Base-by-base conservation (phyloP, 2,797 vertebrate species). In the Knipowitschia caucasica region DNA sequence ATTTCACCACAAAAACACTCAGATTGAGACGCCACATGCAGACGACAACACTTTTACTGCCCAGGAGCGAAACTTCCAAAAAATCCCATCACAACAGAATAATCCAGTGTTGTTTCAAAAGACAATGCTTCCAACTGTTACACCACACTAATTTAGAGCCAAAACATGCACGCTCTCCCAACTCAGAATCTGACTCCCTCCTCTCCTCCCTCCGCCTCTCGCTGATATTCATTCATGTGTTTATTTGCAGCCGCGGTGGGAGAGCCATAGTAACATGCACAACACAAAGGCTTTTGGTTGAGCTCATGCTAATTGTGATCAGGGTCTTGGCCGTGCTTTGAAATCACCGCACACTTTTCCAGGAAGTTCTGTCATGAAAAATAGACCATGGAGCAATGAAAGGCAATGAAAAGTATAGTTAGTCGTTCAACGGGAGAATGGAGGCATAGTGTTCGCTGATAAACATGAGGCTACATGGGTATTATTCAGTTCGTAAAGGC, bases 241-340 rank as follows among this genome's bases (percentile, higher is more conserved):
- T 81, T 81, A 82, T 87, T 86, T 84, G 79, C 69, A 40, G 78
- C 79, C 80, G 57, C 20, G 43, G 46, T 42, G 4, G 54, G 57
- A 65, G 71, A 23, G 40, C 84, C 82, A 84, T 82, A 74, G 84
- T 80, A 83, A 87, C 75, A 59, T 62, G 66, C 71, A 73, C 78
- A 50, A 81, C 79, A 65, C 79, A 73, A 70, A 62, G 59, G 58
- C 64, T 73, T 53, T 50, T 57, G 77, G 72, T 64, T 85, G 78
- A 78, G 81, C 77, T 86, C 82, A 84, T 70, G 53, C 59, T 75
- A 73, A 71, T 64, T 80, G 71, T 62, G 71, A 76, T 73, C 71
- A 81, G 79, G 81, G 76, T 51, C 53, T 23, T 4, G 49, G 70
- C 76, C 67, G 68, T 15, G 35, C 53, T 49, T 54, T 53, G 75